Base-by-base conservation (phyloP, 1,140 invertebrate genomes). In the Drosophila simulans region DNA sequence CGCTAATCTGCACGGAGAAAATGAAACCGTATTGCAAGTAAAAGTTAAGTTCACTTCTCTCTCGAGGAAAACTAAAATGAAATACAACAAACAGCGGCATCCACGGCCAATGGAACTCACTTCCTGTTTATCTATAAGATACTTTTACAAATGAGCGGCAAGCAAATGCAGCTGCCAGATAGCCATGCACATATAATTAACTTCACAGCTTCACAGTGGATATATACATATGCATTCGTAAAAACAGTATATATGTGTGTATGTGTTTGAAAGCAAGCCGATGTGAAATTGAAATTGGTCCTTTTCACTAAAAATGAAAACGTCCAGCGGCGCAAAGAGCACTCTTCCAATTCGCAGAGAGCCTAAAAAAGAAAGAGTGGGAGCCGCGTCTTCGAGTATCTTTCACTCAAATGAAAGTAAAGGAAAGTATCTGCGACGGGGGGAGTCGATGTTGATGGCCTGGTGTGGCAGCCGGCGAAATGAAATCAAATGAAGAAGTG, bases 331-430 rank as follows among this genome's bases (percentile, higher is more conserved):
- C 25, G 52, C 22, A 58, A 35, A 51, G 63, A 59, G 64, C 57
- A 45, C 51, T 43, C 65, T 40, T 37, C 27, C 40, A 52, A 17
- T 54, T 37, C 20, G 12, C 40, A 48, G 49, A 62, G 56, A 73
- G 64, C 20, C 27, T 5, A 15, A 20, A 45, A 51, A 34, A 15
- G 10, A 27, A 49, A 15, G 63, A 8, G 42, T 25, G 40, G 37
- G 46, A 37, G 35, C 10, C 39, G 39, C 31, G 15, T 52, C 49
- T 35, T 12, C 65, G 80, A 77, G 80, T 89, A 80, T 88, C 84
- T 88, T 88, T 88, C 84, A 88, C 84, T 89, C 73, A 77, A 89
- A 88, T 88, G 84, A 88, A 88, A 88, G 84, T 88, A 89, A 89
- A 84, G 84, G 68, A 89, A 89, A 89, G 84, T 89, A 89, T 57